Percentiles rank a stretch among this genome's conserved stretches.
Conservation (phyloP, 2,888 invertebrate species). For the Epistrophe eligans region DNA sequence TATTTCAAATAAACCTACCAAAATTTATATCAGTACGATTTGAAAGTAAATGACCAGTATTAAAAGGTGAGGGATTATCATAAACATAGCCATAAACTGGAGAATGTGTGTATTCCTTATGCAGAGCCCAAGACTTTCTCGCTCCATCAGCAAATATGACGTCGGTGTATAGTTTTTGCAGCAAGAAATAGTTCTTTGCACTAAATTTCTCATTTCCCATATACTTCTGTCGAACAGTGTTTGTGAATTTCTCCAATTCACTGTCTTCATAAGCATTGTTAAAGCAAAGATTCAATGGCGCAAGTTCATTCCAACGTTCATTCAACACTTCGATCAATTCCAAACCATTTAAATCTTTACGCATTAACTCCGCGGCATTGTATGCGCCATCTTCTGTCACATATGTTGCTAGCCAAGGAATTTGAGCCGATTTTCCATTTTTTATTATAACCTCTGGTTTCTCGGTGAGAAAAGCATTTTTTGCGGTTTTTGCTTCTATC, state of each 20-base stretch:
- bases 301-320: slow-evolving; percentile 84
- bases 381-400: slow-evolving; percentile 90
- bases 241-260: slow-evolving; percentile 78
- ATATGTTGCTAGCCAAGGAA: slow-evolving; percentile 89
- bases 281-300: slow-evolving; percentile 87
- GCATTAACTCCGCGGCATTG: slow-evolving; percentile 85
- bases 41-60: slow-evolving; percentile 85
- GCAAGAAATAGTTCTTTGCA: slow-evolving; percentile 83
- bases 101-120: slow-evolving; percentile 85
- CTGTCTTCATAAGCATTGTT: slow-evolving; percentile 85
- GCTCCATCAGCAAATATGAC: slow-evolving; percentile 87
- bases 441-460: slow-evolving; percentile 87
- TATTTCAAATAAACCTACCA: slow-evolving; percentile 84
- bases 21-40: slow-evolving; percentile 82
- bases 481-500: slow-evolving; percentile 85
- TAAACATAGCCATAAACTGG: slow-evolving; percentile 89
- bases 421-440: slow-evolving; percentile 86
- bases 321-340: slow-evolving; percentile 85
- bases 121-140: slow-evolving; percentile 86
- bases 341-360: slow-evolving; percentile 79
- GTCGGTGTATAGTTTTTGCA: slow-evolving; percentile 87
- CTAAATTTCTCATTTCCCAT: slow-evolving; percentile 79
- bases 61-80: slow-evolving; percentile 85
- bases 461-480: slow-evolving; percentile 87
- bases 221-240: slow-evolving; percentile 75